A percentile compares a stretch with the other conserved stretches of the same genome.
phyloP scores from a whole-genome alignment of 92 coral and sea anemone species.

The Diadumene lineata region DNA sequence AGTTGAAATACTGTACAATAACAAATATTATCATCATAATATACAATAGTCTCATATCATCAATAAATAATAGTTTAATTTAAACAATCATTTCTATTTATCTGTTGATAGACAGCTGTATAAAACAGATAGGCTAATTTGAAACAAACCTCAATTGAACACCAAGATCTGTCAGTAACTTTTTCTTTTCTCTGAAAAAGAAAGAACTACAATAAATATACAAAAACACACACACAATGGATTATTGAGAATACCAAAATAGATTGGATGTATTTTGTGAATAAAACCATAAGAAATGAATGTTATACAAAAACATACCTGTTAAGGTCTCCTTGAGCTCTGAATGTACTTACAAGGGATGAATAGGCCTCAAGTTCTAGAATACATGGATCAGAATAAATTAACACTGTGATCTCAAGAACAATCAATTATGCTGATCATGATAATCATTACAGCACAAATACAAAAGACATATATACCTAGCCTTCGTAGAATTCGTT shows the following conservation, averaged over 20 bases:
- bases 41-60: not conserved
- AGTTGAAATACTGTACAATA: constrained; percentile 76
- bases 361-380: constrained; percentile 98
- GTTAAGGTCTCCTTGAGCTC: constrained; percentile 98
- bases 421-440: not conserved
- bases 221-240: not conserved
- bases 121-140: too few relatives aligned
- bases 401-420: too few relatives aligned
- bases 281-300: too few relatives aligned
- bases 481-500: constrained; percentile 88
- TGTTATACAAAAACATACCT: constrained; percentile 58
- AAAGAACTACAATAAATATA: not conserved
- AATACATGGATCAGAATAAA: too few relatives aligned
- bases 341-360: constrained; percentile 88
- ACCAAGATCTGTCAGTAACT: constrained; percentile 84
- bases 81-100: too few relatives aligned
- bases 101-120: too few relatives aligned
- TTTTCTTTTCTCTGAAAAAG: constrained; percentile 81
- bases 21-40: not conserved
- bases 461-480: constrained; percentile 44
- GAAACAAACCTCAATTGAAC: constrained; percentile 76
- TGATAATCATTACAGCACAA: not conserved
- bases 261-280: too few relatives aligned
- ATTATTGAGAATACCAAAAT: not conserved
- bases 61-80: not conserved